Evolutionary conservation across 1,140 invertebrate species (phyloP).

Genomic region (Musca vetustissima): DNA sequence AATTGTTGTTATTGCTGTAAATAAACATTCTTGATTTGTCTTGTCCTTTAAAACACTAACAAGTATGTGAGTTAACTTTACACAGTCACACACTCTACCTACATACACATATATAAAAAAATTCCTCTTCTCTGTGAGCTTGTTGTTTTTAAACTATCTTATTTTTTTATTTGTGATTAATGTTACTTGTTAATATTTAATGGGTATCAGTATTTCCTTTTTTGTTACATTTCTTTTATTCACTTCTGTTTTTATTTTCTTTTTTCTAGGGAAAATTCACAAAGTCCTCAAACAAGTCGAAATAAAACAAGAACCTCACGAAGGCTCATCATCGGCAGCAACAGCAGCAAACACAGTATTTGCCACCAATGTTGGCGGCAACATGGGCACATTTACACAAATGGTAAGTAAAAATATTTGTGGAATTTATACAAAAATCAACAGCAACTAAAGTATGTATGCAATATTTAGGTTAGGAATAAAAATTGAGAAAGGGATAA

Average conservation of each 20-base stretch:
- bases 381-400: constrained; percentile 48
- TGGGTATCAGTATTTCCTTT: too few relatives aligned
- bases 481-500: too few relatives aligned
- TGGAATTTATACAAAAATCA: not conserved
- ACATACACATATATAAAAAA: not conserved
- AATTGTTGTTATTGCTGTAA: too few relatives aligned
- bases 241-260: not conserved
- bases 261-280: constrained; percentile 43
- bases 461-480: not conserved
- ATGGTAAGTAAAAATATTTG: constrained; percentile 42
- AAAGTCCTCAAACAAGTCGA: constrained; percentile 47
- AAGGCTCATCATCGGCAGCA: constrained; percentile 33
- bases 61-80: not conserved
- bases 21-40: not conserved
- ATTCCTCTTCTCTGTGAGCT: not conserved
- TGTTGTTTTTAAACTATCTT: not conserved
- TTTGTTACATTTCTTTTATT: too few relatives aligned
- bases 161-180: not conserved
- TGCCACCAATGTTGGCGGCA: constrained; percentile 37
- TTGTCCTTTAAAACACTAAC: not conserved
- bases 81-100: too few relatives aligned
- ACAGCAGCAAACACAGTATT: constrained; percentile 32
- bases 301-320: constrained; percentile 41
- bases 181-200: not conserved
- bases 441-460: not conserved